Conservation (phyloP, 2,113 vertebrate species). For the Erythrocercus mccallii region DNA sequence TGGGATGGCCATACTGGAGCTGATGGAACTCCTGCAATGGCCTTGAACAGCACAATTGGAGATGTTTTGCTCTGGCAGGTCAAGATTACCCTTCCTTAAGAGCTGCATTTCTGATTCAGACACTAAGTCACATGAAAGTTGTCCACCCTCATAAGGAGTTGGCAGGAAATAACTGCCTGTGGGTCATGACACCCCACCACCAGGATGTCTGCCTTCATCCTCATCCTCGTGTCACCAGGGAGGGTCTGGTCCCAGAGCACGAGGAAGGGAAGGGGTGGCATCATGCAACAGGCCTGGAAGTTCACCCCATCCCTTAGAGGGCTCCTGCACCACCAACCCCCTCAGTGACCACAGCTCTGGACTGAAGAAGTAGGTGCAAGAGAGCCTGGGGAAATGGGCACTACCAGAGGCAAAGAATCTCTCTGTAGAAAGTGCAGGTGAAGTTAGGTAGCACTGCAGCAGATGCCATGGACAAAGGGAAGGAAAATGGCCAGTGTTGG, state of each 20-base stretch:
- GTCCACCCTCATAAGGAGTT: neutral
- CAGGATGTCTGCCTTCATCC: neutral
- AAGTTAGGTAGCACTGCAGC: fast-evolving
- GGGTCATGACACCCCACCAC: neutral
- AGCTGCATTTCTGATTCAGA: neutral
- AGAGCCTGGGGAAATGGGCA: neutral
- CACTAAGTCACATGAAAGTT: fast-evolving
- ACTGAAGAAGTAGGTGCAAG: neutral
- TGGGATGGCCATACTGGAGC: neutral
- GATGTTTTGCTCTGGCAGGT: neutral
- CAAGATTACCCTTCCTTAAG: neutral
- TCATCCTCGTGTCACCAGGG: neutral
- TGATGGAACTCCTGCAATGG: neutral
- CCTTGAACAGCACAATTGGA: neutral
- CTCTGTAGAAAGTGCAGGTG: neutral
- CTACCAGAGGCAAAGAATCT: neutral
- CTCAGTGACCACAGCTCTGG: neutral
- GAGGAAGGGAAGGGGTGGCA: neutral
- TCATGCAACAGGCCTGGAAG: neutral
- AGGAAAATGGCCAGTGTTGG: neutral
- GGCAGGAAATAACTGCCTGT: neutral
- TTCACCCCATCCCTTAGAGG: neutral
- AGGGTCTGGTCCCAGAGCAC: neutral
- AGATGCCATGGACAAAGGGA: neutral
- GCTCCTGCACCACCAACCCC: neutral